Evolutionary conservation across 1,140 invertebrate species (phyloP).

Genomic region (Drosophila jambulina): DNA sequence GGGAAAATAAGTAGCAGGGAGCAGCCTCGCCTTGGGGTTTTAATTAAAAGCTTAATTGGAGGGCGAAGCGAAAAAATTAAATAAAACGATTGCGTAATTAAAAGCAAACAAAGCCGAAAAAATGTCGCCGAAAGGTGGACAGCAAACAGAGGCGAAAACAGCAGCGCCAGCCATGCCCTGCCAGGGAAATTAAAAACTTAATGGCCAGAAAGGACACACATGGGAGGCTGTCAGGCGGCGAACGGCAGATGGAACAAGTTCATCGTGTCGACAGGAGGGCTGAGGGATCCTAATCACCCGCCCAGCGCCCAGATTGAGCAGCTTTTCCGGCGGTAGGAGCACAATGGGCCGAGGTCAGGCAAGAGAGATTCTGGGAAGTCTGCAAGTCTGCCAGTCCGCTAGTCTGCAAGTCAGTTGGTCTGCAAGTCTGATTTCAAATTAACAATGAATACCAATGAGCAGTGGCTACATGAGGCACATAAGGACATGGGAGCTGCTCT

Average conservation of each 20-base stretch:
- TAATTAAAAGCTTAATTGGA: constrained; percentile 76
- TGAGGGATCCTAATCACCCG: constrained; percentile 7
- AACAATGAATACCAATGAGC: constrained; percentile 29
- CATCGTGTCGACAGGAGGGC: neutral
- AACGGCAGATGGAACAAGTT: constrained; percentile 30
- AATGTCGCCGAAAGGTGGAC: constrained; percentile 32
- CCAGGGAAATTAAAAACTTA: constrained; percentile 74
- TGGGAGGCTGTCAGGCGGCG: constrained; percentile 21
- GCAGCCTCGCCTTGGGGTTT: constrained; percentile 19
- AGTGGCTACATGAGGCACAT: neutral
- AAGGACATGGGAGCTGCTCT: neutral
- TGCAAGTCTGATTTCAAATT: constrained; percentile 7
- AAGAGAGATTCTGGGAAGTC: neutral
- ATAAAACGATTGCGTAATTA: constrained; percentile 73
- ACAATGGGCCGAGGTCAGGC: constrained; percentile 17
- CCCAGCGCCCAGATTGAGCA: constrained; percentile 15
- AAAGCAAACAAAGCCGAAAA: constrained; percentile 65
- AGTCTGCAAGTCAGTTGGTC: neutral
- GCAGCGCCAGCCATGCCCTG: constrained; percentile 18
- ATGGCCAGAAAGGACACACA: constrained; percentile 58
- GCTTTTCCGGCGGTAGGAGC: neutral
- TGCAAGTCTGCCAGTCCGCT: neutral
- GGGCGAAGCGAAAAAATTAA: constrained; percentile 55
- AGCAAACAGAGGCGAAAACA: constrained; percentile 35
- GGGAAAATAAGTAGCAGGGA: neutral